Evolutionary conservation across 2,113 vertebrate species (phyloP), one percentile per base, ranked within the genome.

Genomic region (Prunella fulvescens): DNA sequence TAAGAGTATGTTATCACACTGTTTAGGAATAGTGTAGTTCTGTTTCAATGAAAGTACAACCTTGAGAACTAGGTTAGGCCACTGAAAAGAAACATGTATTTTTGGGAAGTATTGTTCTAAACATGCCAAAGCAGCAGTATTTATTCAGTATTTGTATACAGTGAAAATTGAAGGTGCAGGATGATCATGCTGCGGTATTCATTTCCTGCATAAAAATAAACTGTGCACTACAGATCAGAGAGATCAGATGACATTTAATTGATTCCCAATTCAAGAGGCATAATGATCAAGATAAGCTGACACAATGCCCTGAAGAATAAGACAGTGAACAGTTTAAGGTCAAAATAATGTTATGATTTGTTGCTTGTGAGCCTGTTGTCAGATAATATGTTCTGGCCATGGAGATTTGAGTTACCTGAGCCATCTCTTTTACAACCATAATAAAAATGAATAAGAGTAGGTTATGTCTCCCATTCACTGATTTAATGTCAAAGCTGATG

Each of bases 141-240:
- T 86, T 81, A 67, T 76, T 84, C 53, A 29, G 18, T 39, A 35
- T 39, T 90, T 73, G 22, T 73, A 40, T 40, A 48, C 31, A 64
- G 53, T 3, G 31, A 78, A 85, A 87, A 81, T 9, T 33, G 81
- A 89, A 91, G 37, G 57, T 81, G 77, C 37, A 45, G 64, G n/a
- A 64, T 53, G 72, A 23, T 66, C 73, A 33, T 17, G 65, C 53
- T 76, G 48, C 77, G 48, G 48, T 37, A 87, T 84, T 89, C 13
- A 91, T 79, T 87, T 91, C 73, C 91, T 95, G 89, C 37, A 33
- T 67, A 64, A 82, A 90, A 95, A 82, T 37, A 70, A 83, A 61
- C 48, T 24, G 15, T 2, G 11, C 28, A 25, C 33, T 79, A 82
- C 58, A 61, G 70, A 87, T 69, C 3, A 11, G 54, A 72, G 54